Evolutionary conservation across 2,113 vertebrate genomes (phyloP), one percentile per base, ranked within the genome.

Genomic region (Gracilinanus agilis): DNA sequence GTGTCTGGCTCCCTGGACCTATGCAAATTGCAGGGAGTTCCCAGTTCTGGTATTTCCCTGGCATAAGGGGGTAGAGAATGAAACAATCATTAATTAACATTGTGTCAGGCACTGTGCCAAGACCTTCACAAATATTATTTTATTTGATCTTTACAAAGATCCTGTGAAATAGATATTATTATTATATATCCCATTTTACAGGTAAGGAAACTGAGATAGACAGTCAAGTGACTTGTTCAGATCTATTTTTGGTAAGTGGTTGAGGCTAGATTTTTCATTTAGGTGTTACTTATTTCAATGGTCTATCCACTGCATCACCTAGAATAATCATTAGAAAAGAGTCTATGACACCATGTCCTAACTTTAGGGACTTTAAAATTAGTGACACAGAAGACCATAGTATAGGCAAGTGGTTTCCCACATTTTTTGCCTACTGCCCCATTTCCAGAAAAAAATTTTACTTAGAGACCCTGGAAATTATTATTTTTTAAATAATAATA

Each of bases 1-100:
- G 8, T 6, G 5, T 56, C 55, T 83, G 5, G 16, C 7, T 21
- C 1, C 6, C 19, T 10, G 9, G n/a, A 83, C 19, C 6, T 83
- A 9, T 2, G n/a, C 1, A 23, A n/a, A 83, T 83, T 83, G 67
- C 4, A 40, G n/a, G 34, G 23, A 0, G 0, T 83, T 83, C 23
- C 19, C 67, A 23, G 6, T 40, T 7, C 16, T 83, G n/a, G 34
- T 5, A 8, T 7, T 21, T 1, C 0, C 9, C 1, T 23, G 7
- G 19, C 8, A 83, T 34, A 83, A 0, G 19, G 3, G 3, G 6
- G 21, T 23, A 83, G n/a, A 9, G 16, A 83, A 23, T 6, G 16
- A 83, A 83, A 40, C 16, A 2, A 40, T 1, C 1, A 83, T 83
- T 83, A 40, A 23, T 40, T 0, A 83, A 40, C 0, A 40, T 16